Evolutionary conservation across 2,888 invertebrate genomes (phyloP).

Genomic region (Metallyticus violacea): DNA sequence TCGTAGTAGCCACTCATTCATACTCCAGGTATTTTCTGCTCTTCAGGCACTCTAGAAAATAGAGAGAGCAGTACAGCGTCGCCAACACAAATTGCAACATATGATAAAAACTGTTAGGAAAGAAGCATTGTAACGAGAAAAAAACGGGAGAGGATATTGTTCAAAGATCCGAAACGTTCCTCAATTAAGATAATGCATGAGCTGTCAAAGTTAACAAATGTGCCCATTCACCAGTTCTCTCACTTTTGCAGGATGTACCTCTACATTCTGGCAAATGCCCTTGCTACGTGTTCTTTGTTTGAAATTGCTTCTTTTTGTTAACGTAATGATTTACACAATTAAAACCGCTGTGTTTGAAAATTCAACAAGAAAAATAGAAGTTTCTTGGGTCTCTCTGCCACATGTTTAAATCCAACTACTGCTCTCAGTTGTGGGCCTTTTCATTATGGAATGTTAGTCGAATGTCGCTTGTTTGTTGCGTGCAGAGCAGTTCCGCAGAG

Average conservation of each 20-base stretch:
- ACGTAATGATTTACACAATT: background rate
- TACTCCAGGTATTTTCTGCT: background rate
- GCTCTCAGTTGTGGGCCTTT: background rate
- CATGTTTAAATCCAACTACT: background rate
- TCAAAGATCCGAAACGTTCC: background rate
- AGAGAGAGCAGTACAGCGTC: too few relatives aligned
- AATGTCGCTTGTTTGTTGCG: background rate
- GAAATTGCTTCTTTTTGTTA: too few relatives aligned
- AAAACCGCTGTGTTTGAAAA: background rate
- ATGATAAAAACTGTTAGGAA: background rate
- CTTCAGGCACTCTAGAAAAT: background rate
- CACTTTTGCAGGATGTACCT: background rate
- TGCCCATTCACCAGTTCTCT: background rate
- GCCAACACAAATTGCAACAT: too few relatives aligned
- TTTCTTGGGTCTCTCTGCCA: background rate
- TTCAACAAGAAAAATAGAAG: background rate
- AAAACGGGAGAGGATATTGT: background rate
- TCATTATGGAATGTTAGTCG: background rate
- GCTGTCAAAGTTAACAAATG: background rate
- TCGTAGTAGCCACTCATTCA: too few relatives aligned
- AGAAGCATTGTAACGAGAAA: background rate
- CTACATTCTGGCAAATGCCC: background rate
- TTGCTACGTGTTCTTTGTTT: background rate
- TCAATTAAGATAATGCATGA: background rate
- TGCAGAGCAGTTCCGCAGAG: background rate